A percentile compares a stretch with the other conserved stretches of the same genome.
These are phyloP conservation scores for Lota lota DNA, from an alignment of 2,113 vertebrate species.

Conservation along the genomic window DNA sequence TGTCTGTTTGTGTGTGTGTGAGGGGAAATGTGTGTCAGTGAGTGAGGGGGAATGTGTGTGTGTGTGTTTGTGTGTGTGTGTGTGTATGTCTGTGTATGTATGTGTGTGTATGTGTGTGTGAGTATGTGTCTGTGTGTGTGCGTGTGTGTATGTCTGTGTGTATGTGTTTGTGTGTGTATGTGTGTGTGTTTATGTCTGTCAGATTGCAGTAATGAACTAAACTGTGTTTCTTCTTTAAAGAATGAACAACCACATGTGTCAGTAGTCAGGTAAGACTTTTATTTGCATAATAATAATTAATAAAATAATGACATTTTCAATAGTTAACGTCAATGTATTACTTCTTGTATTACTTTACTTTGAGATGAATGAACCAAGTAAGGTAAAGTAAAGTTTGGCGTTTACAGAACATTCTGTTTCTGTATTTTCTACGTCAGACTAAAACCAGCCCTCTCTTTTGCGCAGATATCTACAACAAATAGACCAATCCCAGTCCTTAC, in stretches of 20 bases:
- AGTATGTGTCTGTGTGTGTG: no score
- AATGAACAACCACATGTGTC: slow-evolving; percentile 35
- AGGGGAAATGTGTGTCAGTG: no score
- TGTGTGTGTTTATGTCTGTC: no score
- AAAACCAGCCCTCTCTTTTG: slow-evolving; percentile 58
- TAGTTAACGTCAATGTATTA: not conserved
- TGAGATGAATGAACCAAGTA: not conserved
- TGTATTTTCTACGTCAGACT: no score
- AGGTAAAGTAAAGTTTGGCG: not conserved
- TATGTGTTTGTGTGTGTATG: slow-evolving; percentile 13
- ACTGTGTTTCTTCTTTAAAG: slow-evolving; percentile 33
- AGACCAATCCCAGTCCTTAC: slow-evolving; percentile 61
- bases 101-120: no score
- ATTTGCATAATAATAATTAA: not conserved
- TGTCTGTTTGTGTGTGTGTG: no score
- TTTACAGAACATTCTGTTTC: no score
- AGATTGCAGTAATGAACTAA: no score
- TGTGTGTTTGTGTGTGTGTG: no score
- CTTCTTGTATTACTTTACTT: not conserved
- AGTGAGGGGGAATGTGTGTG: no score
- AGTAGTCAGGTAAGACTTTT: slow-evolving; percentile 38
- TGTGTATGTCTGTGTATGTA: no score
- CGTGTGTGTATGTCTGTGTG: not conserved
- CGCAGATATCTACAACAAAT: slow-evolving; percentile 66
- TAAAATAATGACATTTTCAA: not conserved